Conservation (phyloP, 2,113 vertebrate genomes). For the Dolichotis patagonum region DNA sequence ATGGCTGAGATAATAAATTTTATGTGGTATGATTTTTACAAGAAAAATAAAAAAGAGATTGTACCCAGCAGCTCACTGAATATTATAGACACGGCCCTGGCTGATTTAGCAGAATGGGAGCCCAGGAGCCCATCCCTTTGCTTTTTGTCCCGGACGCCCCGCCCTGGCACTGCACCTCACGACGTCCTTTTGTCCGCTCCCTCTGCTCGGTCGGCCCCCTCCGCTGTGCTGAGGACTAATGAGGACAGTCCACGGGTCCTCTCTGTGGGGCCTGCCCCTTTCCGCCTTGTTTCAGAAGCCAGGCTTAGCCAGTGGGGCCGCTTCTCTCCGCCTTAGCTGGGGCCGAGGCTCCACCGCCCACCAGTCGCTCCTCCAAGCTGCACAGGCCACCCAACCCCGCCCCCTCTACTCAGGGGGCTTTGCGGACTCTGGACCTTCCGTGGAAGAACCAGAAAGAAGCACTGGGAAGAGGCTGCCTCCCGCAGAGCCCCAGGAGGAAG, state of each 20-base stretch:
- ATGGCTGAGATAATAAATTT: background rate
- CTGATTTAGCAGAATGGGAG: background rate
- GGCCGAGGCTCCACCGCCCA: background rate
- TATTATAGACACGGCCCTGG: background rate
- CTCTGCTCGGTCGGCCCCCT: background rate
- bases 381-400: background rate
- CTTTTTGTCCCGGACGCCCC: background rate
- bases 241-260: background rate
- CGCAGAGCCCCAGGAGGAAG: background rate
- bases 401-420: background rate
- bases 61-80: background rate
- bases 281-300: background rate
- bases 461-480: background rate
- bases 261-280: accelerated
- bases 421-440: background rate
- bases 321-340: background rate
- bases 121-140: background rate
- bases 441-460: accelerated
- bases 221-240: background rate
- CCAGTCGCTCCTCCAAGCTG: background rate
- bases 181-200: background rate
- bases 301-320: background rate
- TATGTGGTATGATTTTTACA: background rate
- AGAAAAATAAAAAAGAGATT: background rate
- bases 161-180: accelerated